Base-by-base conservation (phyloP, 2,888 invertebrate genomes). In the Oscheius sp. region DNA sequence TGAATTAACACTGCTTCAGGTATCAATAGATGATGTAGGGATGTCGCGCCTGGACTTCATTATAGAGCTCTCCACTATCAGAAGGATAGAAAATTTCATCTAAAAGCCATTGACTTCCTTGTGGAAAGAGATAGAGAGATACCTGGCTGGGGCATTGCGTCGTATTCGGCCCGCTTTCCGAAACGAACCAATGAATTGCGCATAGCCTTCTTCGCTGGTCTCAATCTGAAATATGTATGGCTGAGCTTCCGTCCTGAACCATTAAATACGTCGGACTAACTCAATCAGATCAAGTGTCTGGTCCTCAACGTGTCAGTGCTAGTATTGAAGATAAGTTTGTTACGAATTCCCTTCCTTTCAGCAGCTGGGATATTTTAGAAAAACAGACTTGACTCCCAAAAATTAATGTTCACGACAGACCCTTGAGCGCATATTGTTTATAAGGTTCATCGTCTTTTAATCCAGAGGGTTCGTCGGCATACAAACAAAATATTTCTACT, bases 141-240 rank as follows among this genome's bases (percentile, higher is more conserved):
- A 61, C 61, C 61, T 42, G n/a, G n/a, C n/a, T n/a, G 61, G 25
- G 61, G 61, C 61, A 45, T 42, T 8, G 20, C 33, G 42, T 61
- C 61, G 61, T 61, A 61, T 25, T 61, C 72, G 17, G 76, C 70
- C 48, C 84, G 71, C 67, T 84, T 84, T 45, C 84, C 84, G 67
- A 84, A 84, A 45, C 84, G 79, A 25, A 84, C 83, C 72, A 84
- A 71, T 31, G 82, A 82, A 69, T 84, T 84, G 53, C 84, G 75
- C 84, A 84, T 84, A 34, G 84, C 84, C 65, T 82, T 84, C 70
- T 84, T 84, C 27, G 78, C 81, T 50, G 80, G 78, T 71, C 79
- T 65, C 70, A 79, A 70, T 68, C 77, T 75, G 70, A 71, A 75
- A 73, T 45, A 55, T 55, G 55, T 55, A 55, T 55, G 55, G 17